These are phyloP conservation scores for Boloria selene DNA, from an alignment of 2,888 invertebrate species.

Conservation along the genomic window DNA sequence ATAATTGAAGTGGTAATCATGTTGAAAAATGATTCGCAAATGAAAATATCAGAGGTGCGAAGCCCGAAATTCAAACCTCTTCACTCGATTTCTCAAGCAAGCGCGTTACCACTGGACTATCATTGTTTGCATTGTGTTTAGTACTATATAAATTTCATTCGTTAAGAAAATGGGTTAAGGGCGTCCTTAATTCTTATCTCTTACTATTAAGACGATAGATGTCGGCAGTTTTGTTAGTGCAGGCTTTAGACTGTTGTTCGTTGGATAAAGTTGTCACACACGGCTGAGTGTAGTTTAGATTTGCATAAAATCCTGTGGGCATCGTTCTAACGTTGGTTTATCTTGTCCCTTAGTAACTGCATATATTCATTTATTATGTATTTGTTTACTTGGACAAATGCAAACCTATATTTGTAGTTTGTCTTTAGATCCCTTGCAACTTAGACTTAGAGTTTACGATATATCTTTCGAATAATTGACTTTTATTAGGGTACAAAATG, in stretches of 20 bases:
- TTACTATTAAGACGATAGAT: neutral
- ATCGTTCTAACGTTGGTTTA: conserved; percentile 22
- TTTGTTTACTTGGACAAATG: too few species aligned
- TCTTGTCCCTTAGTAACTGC: conserved; percentile 20
- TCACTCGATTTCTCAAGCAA: too few species aligned
- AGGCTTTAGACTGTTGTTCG: conserved; percentile 10
- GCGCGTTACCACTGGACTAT: too few species aligned
- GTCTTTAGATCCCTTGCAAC: neutral
- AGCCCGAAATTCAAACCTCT: too few species aligned
- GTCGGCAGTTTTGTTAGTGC: conserved; percentile 4
- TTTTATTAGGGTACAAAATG: too few species aligned
- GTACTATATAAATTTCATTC: too few species aligned
- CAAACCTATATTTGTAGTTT: conserved; percentile 3
- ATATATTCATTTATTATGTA: neutral
- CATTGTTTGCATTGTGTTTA: too few species aligned
- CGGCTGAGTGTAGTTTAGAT: conserved; percentile 15
- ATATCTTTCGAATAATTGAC: neutral
- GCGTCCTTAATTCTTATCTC: too few species aligned
- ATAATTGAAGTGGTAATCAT: too few species aligned
- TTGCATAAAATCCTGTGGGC: conserved; percentile 29
- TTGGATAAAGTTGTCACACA: conserved; percentile 15
- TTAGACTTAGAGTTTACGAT: neutral
- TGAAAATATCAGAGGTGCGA: too few species aligned
- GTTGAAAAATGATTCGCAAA: too few species aligned
- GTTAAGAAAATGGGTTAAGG: too few species aligned